Conservation (phyloP, 2,113 vertebrate species). For the Vulpes ferrilata region DNA sequence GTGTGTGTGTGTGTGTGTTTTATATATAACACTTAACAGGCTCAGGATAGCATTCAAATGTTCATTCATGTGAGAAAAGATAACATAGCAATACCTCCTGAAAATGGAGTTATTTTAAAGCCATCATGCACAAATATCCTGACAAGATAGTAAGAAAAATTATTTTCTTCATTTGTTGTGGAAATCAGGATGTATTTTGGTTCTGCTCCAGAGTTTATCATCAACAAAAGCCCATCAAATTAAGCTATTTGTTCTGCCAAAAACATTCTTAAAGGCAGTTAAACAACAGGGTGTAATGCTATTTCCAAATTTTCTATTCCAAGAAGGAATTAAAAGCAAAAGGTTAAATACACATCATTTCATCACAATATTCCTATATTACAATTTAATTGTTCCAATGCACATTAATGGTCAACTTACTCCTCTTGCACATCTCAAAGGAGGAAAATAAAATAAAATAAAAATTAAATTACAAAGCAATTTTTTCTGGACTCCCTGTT, state of each 20-base stretch:
- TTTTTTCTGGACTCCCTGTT: conserved; percentile 62
- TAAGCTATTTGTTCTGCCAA: conserved; percentile 70
- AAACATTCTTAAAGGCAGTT: conserved; percentile 72
- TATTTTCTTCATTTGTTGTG: conserved; percentile 56
- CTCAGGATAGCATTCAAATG: neutral
- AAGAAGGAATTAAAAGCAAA: conserved; percentile 50
- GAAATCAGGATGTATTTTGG: conserved; percentile 63
- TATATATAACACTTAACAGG: neutral
- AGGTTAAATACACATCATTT: conserved; percentile 70
- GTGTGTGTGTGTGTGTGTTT: neutral
- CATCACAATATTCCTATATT: neutral
- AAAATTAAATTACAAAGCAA: conserved; percentile 59
- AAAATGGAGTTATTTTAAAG: conserved; percentile 59
- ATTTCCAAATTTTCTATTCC: conserved; percentile 56
- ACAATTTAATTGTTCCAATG: conserved; percentile 54
- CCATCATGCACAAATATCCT: neutral
- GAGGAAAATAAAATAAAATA: conserved; percentile 60
- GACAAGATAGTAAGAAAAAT: conserved; percentile 45
- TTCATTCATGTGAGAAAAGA: conserved; percentile 16
- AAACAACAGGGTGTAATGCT: conserved; percentile 66
- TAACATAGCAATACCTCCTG: conserved; percentile 13
- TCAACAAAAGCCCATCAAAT: conserved; percentile 62
- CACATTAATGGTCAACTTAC: conserved; percentile 27
- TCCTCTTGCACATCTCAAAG: neutral
- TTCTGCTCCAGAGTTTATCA: conserved; percentile 61